Evolutionary conservation across 2,888 invertebrate species (phyloP).

Genomic region (Rotaria macrura): DNA sequence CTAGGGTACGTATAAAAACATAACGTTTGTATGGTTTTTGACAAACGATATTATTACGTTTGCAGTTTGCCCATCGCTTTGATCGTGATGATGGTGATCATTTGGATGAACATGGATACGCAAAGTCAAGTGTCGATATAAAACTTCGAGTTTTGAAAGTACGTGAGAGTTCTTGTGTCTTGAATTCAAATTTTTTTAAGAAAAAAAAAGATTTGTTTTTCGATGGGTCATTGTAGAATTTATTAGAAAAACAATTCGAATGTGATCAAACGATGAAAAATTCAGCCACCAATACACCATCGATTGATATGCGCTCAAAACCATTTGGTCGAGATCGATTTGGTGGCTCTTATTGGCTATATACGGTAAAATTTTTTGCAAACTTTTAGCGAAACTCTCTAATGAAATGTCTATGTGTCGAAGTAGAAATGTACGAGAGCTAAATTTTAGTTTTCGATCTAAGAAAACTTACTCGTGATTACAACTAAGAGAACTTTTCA

Average conservation of each 20-base stretch:
- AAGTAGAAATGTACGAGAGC: too few relatives aligned
- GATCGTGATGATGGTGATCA: neutral
- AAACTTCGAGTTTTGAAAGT: constrained; percentile 19
- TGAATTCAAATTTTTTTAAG: neutral
- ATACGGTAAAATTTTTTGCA: constrained; percentile 47
- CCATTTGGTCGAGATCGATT: constrained; percentile 67
- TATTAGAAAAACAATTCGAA: neutral
- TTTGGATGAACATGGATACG: neutral
- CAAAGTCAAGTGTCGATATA: neutral
- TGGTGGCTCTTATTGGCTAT: constrained; percentile 70
- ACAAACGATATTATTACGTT: neutral
- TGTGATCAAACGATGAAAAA: neutral
- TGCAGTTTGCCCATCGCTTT: neutral
- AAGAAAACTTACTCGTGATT: too few relatives aligned
- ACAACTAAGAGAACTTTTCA: too few relatives aligned
- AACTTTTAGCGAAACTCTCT: too few relatives aligned
- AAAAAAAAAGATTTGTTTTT: neutral
- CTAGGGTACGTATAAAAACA: neutral
- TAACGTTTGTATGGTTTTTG: neutral
- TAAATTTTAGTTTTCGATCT: too few relatives aligned
- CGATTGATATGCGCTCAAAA: neutral
- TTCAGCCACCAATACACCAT: neutral
- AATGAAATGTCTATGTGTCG: too few relatives aligned
- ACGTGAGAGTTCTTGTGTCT: neutral
- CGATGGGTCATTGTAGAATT: neutral